Conservation (phyloP, 2,888 invertebrate species). For the Oxystoma pomonae region DNA sequence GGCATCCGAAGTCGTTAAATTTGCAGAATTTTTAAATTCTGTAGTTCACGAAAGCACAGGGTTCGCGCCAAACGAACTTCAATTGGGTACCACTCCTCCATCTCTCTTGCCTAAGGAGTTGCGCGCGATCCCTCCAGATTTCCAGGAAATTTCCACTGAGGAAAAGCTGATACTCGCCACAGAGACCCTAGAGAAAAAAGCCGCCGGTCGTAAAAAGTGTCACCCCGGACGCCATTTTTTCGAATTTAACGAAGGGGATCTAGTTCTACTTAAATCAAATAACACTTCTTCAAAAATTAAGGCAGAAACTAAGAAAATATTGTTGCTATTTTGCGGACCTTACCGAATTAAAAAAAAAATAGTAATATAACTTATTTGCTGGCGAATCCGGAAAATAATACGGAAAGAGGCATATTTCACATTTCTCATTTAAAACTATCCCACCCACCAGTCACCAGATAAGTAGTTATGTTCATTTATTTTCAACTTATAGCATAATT, state of each 20-base stretch:
- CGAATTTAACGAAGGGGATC: neutral
- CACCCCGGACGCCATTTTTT: neutral
- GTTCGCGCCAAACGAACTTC: neutral
- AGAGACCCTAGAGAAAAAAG: conserved; percentile 8
- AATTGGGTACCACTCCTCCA: neutral
- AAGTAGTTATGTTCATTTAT: too few species aligned
- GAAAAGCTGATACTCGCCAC: neutral
- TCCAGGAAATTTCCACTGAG: neutral
- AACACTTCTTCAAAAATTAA: neutral
- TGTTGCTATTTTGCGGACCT: neutral
- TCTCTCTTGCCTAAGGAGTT: neutral
- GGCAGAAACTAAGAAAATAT: neutral
- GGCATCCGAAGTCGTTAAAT: neutral
- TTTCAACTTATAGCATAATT: too few species aligned
- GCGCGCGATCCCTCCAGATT: neutral
- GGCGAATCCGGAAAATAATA: neutral
- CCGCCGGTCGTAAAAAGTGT: neutral
- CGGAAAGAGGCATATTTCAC: neutral
- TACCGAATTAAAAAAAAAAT: neutral
- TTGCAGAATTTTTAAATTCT: neutral
- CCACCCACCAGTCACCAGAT: neutral
- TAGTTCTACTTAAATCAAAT: neutral
- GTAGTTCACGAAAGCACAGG: neutral
- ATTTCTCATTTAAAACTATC: neutral
- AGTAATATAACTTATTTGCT: neutral